Base-by-base conservation (phyloP, 2,113 vertebrate species). In the Dinomys branickii region DNA sequence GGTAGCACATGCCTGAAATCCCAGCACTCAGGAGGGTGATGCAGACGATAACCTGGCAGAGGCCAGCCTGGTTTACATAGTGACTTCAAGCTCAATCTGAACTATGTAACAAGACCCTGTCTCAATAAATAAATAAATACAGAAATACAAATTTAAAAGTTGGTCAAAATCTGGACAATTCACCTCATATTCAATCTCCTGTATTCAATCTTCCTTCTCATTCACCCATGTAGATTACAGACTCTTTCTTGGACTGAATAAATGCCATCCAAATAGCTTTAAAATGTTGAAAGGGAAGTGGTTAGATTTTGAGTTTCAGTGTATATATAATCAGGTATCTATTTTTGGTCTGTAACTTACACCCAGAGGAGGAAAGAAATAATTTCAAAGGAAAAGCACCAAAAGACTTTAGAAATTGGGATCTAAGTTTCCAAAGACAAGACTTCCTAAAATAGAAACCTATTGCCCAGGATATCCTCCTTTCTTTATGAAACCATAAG, bases 241-340 rank as follows among this genome's bases (percentile, higher is more conserved):
- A 67, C 3, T 52, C 16, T 87, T 96, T 87, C 52, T 80, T 83
- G 33, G 33, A 61, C 24, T 44, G 8, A 80, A 84, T 87, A 80
- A 88, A 2, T 84, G 35, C 73, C 26, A 80, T 8, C 80, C 73
- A 77, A 85, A 26, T 7, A 91, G 16, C 8, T 93, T 88, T 85
- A 59, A 94, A 88, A 81, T 33, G 1, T n/a, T 81, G 16, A 35
- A 91, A 56, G 50, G 38, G 2, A 2, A 17, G 7, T 92, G 67
- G 81, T 77, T 94, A 87, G 52, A 83, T 91, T 96, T 93, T 61
- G 69, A 93, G 38, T 41, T 88, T 38, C 30, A 35, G n/a, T 88
- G 59, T 91, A 78, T 87, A 88, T 11, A 73, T 14, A 3, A 6
- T 22, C 50, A 63, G 19, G 41, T 35, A 4, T 7, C 33, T 17